phyloP scores from a whole-genome alignment of 23 tunicate species.

The Styela plicata region DNA sequence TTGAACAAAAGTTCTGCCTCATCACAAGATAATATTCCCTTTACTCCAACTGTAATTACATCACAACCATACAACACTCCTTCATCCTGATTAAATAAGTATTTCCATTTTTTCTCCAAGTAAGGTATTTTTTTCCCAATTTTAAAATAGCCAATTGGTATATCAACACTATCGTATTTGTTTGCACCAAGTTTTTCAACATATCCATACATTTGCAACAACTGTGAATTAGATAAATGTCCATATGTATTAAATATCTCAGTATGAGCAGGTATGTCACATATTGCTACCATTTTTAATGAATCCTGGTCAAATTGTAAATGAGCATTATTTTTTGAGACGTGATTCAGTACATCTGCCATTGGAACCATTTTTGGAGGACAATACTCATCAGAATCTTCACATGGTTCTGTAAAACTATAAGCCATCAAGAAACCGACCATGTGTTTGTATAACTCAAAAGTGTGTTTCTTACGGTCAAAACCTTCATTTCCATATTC shows the following conservation, averaged over 20 bases:
- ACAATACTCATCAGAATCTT: neutral
- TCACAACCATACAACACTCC: neutral
- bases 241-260: slow-evolving; percentile 84
- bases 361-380: slow-evolving; percentile 51
- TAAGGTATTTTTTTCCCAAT: slow-evolving; percentile 25
- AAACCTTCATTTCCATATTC: slow-evolving; percentile 34
- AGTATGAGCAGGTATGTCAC: slow-evolving; percentile 27
- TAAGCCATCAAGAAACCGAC: slow-evolving; percentile 92
- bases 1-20: slow-evolving; percentile 31
- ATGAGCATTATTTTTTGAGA: slow-evolving; percentile 61
- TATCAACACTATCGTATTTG: slow-evolving; percentile 82
- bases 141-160: slow-evolving; percentile 14
- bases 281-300: slow-evolving; percentile 45
- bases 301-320: slow-evolving; percentile 41
- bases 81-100: slow-evolving; percentile 25
- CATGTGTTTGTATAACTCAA: slow-evolving; percentile 74
- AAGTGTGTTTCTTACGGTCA: slow-evolving; percentile 36
- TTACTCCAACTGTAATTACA: slow-evolving; percentile 25
- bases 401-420: slow-evolving; percentile 74
- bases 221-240: slow-evolving; percentile 45
- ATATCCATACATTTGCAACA: slow-evolving; percentile 90
- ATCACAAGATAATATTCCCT: slow-evolving; percentile 31
- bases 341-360: slow-evolving; percentile 82
- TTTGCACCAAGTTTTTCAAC: slow-evolving; percentile 50
- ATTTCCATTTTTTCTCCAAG: slow-evolving; percentile 33